These are phyloP conservation scores for Drosophila dives DNA, from an alignment of 2,888 invertebrate genomes.

Conservation along the genomic window DNA sequence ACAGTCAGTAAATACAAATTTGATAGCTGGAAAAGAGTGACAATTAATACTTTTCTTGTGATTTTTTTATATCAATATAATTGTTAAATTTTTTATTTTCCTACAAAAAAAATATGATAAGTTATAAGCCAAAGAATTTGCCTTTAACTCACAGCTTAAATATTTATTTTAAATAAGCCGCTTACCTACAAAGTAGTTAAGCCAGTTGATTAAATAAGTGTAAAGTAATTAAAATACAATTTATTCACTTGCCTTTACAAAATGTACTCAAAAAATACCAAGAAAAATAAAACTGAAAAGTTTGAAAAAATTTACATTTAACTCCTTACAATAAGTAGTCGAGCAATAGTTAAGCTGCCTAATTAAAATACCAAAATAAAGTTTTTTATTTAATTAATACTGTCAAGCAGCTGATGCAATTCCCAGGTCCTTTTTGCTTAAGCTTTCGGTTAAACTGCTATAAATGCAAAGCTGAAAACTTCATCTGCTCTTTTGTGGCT, in stretches of 20 bases:
- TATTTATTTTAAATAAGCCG: neutral
- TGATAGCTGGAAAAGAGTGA: neutral
- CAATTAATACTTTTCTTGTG: neutral
- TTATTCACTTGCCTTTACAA: neutral
- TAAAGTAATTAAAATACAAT: neutral
- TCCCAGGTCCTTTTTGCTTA: conserved; percentile 21
- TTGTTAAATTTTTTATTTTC: neutral
- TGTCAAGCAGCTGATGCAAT: conserved; percentile 39
- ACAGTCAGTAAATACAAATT: neutral
- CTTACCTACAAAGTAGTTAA: neutral
- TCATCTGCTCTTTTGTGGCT: conserved; percentile 16
- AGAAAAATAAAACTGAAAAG: neutral
- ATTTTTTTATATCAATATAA: neutral
- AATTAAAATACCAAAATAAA: conserved; percentile 36
- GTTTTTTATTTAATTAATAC: neutral
- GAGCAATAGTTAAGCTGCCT: conserved; percentile 11
- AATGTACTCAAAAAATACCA: neutral
- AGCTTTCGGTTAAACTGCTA: conserved; percentile 32
- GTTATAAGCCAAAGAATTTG: neutral
- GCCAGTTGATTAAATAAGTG: conserved; percentile 15
- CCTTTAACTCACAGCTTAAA: neutral
- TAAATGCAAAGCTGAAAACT: conserved; percentile 53
- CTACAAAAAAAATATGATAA: neutral
- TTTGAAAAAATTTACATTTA: neutral
- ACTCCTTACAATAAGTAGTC: neutral